A percentile compares a stretch with the other conserved stretches of the same genome.
Conservation (phyloP, 2,797 vertebrate genomes). For the Monodelphis domestica region DNA sequence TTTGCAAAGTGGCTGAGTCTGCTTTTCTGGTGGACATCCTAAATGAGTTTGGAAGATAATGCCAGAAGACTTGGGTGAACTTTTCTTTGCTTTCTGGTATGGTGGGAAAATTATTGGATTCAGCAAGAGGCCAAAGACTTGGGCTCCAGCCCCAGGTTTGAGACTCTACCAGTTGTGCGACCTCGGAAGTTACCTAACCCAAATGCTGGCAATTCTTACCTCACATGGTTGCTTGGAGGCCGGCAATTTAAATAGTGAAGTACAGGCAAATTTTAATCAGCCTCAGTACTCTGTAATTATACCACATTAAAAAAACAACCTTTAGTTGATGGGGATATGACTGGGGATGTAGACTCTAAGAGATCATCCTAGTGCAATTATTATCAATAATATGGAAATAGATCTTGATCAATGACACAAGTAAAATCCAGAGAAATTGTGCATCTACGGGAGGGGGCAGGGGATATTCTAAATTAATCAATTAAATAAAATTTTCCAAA, state of each 20-base stretch:
- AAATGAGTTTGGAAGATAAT: background rate
- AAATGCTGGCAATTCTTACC: background rate
- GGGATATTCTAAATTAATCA: no score
- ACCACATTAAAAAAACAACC: background rate
- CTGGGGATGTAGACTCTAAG: no score
- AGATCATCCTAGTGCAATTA: no score
- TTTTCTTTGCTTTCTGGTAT: background rate
- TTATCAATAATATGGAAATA: no score
- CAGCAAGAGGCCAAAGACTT: background rate
- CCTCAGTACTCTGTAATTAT: background rate
- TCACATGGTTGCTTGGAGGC: background rate
- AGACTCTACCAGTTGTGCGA: background rate
- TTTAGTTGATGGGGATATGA: no score
- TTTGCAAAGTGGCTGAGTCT: background rate
- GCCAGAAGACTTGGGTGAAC: background rate
- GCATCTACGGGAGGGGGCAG: no score
- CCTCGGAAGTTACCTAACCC: background rate
- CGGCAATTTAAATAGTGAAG: background rate
- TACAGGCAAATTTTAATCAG: background rate
- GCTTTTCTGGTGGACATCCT: background rate
- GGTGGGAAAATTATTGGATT: background rate
- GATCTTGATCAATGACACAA: no score
- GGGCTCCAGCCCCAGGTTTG: background rate
- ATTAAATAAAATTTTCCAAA: no score
- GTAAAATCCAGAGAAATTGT: no score